Base-by-base conservation (phyloP, 2,888 invertebrate species). In the Napeogenes sylphis region DNA sequence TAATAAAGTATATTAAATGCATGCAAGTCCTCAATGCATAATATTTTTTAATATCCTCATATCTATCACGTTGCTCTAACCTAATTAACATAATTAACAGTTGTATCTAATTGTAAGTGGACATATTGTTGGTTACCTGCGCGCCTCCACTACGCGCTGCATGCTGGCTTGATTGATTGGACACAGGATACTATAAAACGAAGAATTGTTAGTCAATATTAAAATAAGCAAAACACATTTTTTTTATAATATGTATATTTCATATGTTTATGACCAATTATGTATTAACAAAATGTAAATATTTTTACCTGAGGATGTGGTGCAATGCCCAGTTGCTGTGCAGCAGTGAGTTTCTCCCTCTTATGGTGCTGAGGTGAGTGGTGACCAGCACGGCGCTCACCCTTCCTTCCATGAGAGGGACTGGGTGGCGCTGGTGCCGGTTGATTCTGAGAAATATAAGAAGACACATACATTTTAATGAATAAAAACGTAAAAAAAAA, bases 311-410 rank as follows among this genome's bases (percentile, higher is more conserved):
- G 90, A 14, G 90, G 90, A 74, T 91, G 91, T 45, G 72, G 73
- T 54, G 70, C 72, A 12, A 91, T 85, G 45, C 91, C 91, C 6
- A 91, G 80, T 63, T 91, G 91, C 67, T 91, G 91, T 0, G 91
- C 90, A 6, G 91, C 91, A 2, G 90, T 88, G 5, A 91, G 83
- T 62, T 91, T 90, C 75, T 91, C 90, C 33, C 90, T 73, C 68
- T 90, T 88, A 70, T 90, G 89, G 62, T 89, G 90, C 61, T 90
- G 90, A 2, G 90, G 90, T 0, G 89, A 90, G 65, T 90, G 90
- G 67, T 89, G 88, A 4, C 90, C 90, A 6, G 89, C 78, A 10
- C 90, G 82, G 14, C 88, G 77, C 70, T 90, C 88, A 3, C 87
- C 80, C 66, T 88, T 88, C 30, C 90, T 80, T 0, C 90, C 80